Evolutionary conservation across 2,113 vertebrate genomes (phyloP).

Genomic region (Calidris pygmaea): DNA sequence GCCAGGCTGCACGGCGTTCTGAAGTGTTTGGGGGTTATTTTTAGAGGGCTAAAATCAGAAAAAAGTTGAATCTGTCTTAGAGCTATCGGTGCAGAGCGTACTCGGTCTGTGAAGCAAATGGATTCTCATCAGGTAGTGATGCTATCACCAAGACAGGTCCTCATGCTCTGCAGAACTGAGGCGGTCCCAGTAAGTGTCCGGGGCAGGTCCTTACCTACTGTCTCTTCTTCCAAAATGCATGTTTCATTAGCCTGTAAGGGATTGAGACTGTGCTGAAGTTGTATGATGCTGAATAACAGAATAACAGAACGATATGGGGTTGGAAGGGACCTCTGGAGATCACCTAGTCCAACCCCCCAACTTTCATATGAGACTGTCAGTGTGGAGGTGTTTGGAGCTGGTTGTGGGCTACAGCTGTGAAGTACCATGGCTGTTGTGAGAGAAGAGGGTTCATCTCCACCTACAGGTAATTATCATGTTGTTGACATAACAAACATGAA

Average conservation of each 20-base stretch:
- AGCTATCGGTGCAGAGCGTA: neutral
- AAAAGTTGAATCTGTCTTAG: neutral
- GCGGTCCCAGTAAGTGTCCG: neutral
- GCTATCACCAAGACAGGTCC: neutral
- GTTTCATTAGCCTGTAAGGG: neutral
- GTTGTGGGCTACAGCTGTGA: neutral
- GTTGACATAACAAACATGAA: neutral
- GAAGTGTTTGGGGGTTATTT: neutral
- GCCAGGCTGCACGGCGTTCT: neutral
- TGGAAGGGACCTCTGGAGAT: too few relatives aligned
- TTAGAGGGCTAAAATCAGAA: neutral
- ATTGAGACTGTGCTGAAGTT: neutral
- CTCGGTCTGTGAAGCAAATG: neutral
- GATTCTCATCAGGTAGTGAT: accelerated
- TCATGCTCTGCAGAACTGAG: neutral
- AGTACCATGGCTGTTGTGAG: neutral
- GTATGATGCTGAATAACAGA: too few relatives aligned
- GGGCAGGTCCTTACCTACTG: neutral
- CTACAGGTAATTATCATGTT: neutral
- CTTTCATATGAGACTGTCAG: neutral
- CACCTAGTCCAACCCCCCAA: too few relatives aligned
- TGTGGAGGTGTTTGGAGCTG: neutral
- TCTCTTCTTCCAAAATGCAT: neutral
- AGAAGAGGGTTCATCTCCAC: neutral
- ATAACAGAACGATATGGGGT: too few relatives aligned